Conservation (phyloP, 30 jellyfish, hydroid and myxozoan genomes). For the Euphysa ruthae region DNA sequence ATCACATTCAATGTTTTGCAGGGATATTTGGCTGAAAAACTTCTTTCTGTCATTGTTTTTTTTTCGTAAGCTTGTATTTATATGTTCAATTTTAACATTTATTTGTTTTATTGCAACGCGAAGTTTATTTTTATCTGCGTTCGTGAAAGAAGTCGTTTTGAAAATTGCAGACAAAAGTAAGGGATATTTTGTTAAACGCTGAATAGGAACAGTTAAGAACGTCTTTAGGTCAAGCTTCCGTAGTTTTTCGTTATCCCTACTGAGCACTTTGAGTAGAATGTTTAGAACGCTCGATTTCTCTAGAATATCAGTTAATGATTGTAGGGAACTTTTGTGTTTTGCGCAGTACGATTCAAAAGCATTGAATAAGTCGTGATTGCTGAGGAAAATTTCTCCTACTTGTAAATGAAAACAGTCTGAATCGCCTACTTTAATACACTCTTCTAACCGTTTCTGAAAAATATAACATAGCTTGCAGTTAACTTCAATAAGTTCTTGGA, state of each 20-base stretch:
- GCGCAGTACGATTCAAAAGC: constrained; percentile 79
- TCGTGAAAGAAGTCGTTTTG: constrained; percentile 53
- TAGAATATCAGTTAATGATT: constrained; percentile 36
- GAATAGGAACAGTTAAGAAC: constrained; percentile 76
- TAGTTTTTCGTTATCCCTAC: constrained; percentile 59
- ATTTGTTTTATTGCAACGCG: constrained; percentile 45
- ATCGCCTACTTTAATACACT: constrained; percentile 56
- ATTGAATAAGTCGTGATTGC: constrained; percentile 67
- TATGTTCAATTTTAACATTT: constrained; percentile 50
- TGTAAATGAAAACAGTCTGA: constrained; percentile 49
- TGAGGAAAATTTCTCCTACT: constrained; percentile 70
- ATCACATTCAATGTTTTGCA: not conserved
- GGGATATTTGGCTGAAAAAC: not conserved
- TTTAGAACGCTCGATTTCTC: constrained; percentile 55
- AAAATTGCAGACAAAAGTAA: constrained; percentile 49
- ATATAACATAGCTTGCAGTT: constrained; percentile 70
- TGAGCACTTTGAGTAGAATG: constrained; percentile 58
- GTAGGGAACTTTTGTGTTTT: constrained; percentile 57
- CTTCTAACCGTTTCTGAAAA: constrained; percentile 66
- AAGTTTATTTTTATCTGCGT: constrained; percentile 40
- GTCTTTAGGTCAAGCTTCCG: constrained; percentile 76
- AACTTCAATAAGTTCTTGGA: constrained; percentile 80
- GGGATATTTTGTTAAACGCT: constrained; percentile 84
- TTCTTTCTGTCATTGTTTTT: too few relatives aligned
- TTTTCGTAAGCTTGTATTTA: too few relatives aligned